Evolutionary conservation across 2,888 invertebrate genomes (phyloP), one percentile per base, ranked within the genome.

Genomic region (Parnassius orleans): DNA sequence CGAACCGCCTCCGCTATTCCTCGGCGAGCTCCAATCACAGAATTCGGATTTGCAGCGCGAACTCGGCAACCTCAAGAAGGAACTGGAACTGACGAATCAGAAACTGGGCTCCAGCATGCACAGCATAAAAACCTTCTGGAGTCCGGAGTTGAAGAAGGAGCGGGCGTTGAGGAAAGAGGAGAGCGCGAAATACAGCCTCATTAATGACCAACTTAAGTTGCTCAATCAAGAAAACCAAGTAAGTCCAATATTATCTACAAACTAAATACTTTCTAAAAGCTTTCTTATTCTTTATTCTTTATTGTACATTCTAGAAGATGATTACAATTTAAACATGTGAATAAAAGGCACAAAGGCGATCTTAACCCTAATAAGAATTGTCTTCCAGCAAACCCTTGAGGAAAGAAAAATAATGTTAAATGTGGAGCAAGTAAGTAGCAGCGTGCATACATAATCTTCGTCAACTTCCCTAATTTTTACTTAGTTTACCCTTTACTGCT

Each of bases 41-140:
- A 97, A 98, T 89, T 96, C 96, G 78, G 98, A 99, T 86, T 93
- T 99, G 73, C 98, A 98, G 81, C 94, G 97, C 69, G 98, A 99
- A 86, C 94, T 98, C 82, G 91, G 91, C 41, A 97, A 96, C 84
- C 93, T 98, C 72, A 98, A 98, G 90, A 97, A 98, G 84, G 98
- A 98, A 83, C 93, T 98, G 79, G 98, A 98, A 93, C 93, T 98
- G 81, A 98, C 98, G 71, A 98, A 98, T 88, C 98, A 99, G 92
- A 99, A 99, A 91, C 94, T 99, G 76, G 98, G 98, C 85, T 98
- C 98, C 82, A 98, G 97, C 79, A 99, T 99, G 99, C 99, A 99
- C 92, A 98, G 98, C 91, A 99, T 99, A 89, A 99, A 99, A 93
- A 99, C 99, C 61, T 99, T 99, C 92, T 99, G 99, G 99, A 98